Evolutionary conservation across 2,888 invertebrate species (phyloP).

Genomic region (Drosophila macrospina): DNA sequence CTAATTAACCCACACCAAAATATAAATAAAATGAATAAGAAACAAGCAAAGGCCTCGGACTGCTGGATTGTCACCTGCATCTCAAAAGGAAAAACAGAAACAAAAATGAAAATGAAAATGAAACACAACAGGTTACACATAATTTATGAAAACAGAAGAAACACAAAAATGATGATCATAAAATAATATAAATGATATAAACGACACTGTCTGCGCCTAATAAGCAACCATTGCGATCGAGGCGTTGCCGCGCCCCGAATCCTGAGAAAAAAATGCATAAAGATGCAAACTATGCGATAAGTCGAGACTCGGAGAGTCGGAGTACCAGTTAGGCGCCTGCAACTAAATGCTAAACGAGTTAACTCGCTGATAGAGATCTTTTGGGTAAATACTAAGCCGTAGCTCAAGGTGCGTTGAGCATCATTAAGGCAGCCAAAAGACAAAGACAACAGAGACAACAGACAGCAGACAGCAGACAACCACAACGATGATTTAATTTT

Average conservation of each 20-base stretch:
- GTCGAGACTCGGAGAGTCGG: constrained; percentile 30
- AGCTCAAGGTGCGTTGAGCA: constrained; percentile 75
- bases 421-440: constrained; percentile 67
- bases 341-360: constrained; percentile 84
- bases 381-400: constrained; percentile 70
- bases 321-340: constrained; percentile 75
- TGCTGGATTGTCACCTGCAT: constrained; percentile 69
- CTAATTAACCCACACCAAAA: constrained; percentile 67
- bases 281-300: constrained; percentile 74
- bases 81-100: constrained; percentile 40
- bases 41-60: constrained; percentile 19
- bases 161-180: constrained; percentile 59
- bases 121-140: constrained; percentile 66
- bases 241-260: constrained; percentile 63
- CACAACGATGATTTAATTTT: constrained; percentile 81
- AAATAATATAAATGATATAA: constrained; percentile 81
- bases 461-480: constrained; percentile 32
- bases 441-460: constrained; percentile 31
- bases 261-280: constrained; percentile 62
- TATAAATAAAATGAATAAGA: background rate
- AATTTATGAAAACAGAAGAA: constrained; percentile 55
- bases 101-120: too few species aligned
- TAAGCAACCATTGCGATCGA: constrained; percentile 52
- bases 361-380: constrained; percentile 83
- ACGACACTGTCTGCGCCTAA: constrained; percentile 80